Evolutionary conservation across 2,113 vertebrate genomes (phyloP).

Genomic region (Trogon surrucura): DNA sequence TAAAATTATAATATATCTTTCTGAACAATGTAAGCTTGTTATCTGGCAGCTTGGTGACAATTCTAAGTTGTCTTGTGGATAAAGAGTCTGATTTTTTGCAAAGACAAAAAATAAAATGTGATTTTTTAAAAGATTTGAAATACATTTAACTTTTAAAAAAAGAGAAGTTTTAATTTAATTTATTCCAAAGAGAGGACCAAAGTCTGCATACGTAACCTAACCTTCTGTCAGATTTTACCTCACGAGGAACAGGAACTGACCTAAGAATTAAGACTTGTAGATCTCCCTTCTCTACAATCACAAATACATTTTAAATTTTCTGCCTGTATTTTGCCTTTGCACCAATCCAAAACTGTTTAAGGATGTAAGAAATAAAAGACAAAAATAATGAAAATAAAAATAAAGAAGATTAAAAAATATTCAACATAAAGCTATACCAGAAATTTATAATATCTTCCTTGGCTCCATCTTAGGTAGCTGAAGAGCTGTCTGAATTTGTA

Average conservation of each 20-base stretch:
- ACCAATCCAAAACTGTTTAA: neutral
- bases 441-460: neutral
- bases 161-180: neutral
- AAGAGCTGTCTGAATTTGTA: neutral
- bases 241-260: neutral
- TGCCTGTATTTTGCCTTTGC: neutral
- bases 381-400: neutral
- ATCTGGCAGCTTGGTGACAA: constrained; percentile 72
- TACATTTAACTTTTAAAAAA: neutral
- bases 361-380: neutral
- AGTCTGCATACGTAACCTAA: neutral
- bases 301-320: neutral
- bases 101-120: constrained; percentile 27
- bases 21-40: constrained; percentile 72
- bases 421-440: neutral
- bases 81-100: constrained; percentile 12
- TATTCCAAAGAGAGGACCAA: neutral
- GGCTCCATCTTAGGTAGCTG: neutral
- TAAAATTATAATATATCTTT: constrained; percentile 80
- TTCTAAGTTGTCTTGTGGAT: constrained; percentile 34
- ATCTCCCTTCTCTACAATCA: neutral
- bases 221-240: neutral
- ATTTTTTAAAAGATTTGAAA: neutral
- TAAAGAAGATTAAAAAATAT: neutral
- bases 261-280: neutral